A percentile compares a stretch with the other conserved stretches of the same genome.
Conservation (phyloP, 2,888 invertebrate genomes). For the Caenorhabditis virilis region DNA sequence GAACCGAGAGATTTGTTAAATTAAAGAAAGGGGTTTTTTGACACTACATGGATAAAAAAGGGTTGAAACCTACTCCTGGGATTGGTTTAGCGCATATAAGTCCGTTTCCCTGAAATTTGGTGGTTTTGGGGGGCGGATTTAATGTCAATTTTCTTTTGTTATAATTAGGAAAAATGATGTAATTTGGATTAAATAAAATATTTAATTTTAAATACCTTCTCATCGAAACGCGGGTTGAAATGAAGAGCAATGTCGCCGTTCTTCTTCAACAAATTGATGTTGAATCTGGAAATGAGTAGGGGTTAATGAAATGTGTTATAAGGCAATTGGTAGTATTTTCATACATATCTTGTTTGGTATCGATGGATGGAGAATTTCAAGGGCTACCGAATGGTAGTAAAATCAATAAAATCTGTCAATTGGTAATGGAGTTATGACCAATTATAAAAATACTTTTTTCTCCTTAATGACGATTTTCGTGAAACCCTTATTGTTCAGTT, state of each 20-base stretch:
- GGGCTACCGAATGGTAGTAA: no score
- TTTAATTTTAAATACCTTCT: conserved; percentile 48
- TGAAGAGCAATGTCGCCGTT: conserved; percentile 63
- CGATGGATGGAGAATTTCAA: no score
- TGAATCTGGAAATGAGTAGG: conserved; percentile 49
- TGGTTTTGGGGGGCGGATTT: no score
- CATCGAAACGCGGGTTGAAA: conserved; percentile 65
- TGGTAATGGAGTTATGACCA: no score
- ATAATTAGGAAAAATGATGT: neutral
- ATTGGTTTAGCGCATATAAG: conserved; percentile 53
- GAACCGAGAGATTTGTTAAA: no score
- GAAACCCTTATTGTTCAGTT: no score
- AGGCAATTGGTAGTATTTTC: no score
- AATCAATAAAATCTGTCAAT: no score
- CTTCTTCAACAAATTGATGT: conserved; percentile 60
- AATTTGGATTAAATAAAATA: neutral
- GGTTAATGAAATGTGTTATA: no score
- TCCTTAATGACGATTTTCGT: no score
- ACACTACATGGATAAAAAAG: neutral
- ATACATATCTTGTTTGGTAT: no score
- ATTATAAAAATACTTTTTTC: no score
- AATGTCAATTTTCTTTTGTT: conserved; percentile 3
- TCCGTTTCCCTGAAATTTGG: conserved; percentile 40
- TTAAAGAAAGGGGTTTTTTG: neutral
- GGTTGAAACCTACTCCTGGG: conserved; percentile 43